Conservation (phyloP, 2,888 invertebrate genomes). For the Tinea semifulvella region DNA sequence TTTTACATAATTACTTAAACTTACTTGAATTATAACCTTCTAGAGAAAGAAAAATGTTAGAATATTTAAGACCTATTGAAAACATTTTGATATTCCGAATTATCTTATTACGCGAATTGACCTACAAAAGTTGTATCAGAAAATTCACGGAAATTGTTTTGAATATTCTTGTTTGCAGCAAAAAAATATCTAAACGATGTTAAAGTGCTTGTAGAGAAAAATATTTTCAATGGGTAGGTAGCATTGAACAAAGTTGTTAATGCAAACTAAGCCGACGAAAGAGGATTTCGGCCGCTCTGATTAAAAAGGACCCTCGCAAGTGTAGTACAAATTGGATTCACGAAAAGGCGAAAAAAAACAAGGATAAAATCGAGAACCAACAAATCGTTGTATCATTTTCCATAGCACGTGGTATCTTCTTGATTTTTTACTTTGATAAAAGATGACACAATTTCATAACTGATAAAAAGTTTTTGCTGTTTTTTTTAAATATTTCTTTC, state of each 20-base stretch:
- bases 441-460: too few species aligned
- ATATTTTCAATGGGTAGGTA: slow-evolving; percentile 18
- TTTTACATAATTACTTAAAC: too few species aligned
- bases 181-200: slow-evolving; percentile 24
- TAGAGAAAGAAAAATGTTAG: too few species aligned
- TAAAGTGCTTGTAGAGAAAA: slow-evolving; percentile 20
- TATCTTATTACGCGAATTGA: too few species aligned
- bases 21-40: too few species aligned
- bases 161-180: slow-evolving; percentile 5
- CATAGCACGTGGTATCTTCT: background rate
- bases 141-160: slow-evolving; percentile 2
- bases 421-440: background rate
- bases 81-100: too few species aligned
- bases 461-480: too few species aligned
- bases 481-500: too few species aligned
- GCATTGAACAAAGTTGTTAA: slow-evolving; percentile 26
- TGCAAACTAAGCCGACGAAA: slow-evolving; percentile 30
- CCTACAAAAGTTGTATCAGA: background rate
- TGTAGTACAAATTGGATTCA: slow-evolving; percentile 31
- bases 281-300: slow-evolving; percentile 28
- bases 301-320: slow-evolving; percentile 35
- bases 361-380: slow-evolving; percentile 25
- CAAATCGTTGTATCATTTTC: slow-evolving; percentile 27
- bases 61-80: too few species aligned
- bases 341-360: slow-evolving; percentile 25